These are phyloP conservation scores for Crenichthys baileyi DNA, from an alignment of 2,797 vertebrate species.

Conservation along the genomic window DNA sequence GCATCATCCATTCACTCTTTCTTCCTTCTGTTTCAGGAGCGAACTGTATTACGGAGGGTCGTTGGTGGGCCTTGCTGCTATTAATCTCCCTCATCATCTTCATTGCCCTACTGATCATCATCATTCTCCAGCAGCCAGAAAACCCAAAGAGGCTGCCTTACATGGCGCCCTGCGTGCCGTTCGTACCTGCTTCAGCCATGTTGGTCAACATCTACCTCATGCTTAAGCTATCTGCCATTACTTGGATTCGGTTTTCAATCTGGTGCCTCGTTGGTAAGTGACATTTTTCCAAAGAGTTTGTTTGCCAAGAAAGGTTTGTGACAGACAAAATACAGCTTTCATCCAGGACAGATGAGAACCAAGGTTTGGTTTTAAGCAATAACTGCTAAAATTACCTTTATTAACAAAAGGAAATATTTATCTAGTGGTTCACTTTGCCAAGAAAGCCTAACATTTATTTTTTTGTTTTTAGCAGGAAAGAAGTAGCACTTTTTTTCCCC, in stretches of 20 bases:
- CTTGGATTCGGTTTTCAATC: constrained; percentile 95
- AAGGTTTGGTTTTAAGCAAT: constrained; percentile 16
- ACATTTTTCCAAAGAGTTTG: neutral
- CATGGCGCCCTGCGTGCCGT: constrained; percentile 97
- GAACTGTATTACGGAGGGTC: constrained; percentile 83
- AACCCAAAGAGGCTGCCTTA: constrained; percentile 98
- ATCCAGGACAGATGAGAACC: constrained; percentile 9
- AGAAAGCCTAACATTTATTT: neutral
- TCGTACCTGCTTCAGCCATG: constrained; percentile 96
- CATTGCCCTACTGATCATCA: constrained; percentile 85
- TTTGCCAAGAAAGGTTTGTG: neutral
- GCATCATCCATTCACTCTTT: neutral
- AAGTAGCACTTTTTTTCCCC: neutral
- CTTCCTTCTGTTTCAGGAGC: constrained; percentile 69
- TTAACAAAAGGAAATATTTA: neutral
- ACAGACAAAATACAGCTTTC: neutral
- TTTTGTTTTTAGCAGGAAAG: neutral
- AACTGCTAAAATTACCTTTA: neutral
- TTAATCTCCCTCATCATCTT: constrained; percentile 86
- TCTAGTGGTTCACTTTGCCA: neutral
- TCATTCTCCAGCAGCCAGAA: constrained; percentile 97
- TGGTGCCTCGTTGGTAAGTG: constrained; percentile 94
- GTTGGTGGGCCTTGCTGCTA: constrained; percentile 95
- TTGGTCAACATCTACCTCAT: constrained; percentile 99
- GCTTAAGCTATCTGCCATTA: constrained; percentile 96